Percentiles rank a stretch among this genome's conserved stretches.
Conservation (phyloP, 2,888 invertebrate genomes). For the Pristionchus mayeri region DNA sequence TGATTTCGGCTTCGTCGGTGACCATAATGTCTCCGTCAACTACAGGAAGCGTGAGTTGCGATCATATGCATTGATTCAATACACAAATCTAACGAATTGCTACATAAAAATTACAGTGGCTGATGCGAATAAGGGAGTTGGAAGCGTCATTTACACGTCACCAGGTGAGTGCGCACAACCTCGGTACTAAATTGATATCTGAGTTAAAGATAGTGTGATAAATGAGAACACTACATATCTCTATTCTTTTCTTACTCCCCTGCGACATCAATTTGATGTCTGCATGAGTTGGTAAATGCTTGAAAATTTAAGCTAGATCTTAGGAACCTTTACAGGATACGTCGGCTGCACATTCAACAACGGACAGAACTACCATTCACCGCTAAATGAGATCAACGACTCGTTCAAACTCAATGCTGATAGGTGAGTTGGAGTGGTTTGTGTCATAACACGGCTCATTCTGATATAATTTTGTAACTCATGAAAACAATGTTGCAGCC, state of each 20-base stretch:
- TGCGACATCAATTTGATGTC: background rate
- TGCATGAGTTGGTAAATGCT: background rate
- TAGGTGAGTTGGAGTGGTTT: background rate
- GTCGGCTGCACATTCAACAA: background rate
- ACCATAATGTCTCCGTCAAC: background rate
- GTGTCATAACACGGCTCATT: background rate
- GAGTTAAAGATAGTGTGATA: too few relatives aligned
- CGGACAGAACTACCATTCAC: background rate
- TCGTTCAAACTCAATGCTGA: background rate
- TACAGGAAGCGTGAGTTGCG: background rate
- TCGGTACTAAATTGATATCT: too few relatives aligned
- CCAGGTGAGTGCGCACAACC: background rate
- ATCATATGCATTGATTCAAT: background rate
- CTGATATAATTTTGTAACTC: background rate
- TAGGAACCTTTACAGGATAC: background rate
- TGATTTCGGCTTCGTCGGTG: conserved; percentile 17
- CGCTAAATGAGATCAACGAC: background rate
- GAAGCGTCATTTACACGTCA: background rate
- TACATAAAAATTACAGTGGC: background rate
- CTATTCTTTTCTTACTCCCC: too few relatives aligned
- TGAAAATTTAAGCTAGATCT: background rate
- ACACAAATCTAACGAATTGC: background rate
- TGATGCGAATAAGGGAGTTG: background rate
- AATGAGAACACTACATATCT: too few relatives aligned
- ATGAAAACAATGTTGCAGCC: background rate